These are phyloP conservation scores for Chrysomallon squamiferum DNA, from an alignment of 1,140 invertebrate genomes.

Conservation along the genomic window DNA sequence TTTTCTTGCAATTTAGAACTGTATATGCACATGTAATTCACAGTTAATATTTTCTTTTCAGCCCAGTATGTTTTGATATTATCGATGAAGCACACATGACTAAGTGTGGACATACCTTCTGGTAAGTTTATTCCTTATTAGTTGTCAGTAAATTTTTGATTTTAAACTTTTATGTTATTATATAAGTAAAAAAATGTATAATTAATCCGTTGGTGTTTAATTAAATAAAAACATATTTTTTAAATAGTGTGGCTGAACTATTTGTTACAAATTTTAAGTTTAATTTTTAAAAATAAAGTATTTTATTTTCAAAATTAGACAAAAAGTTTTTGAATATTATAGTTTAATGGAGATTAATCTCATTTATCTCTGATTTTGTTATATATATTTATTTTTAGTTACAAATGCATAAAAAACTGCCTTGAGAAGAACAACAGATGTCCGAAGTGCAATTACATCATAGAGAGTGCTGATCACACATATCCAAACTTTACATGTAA, in stretches of 20 bases:
- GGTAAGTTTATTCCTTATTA: slow-evolving; percentile 70
- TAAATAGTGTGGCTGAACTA: neutral
- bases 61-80: slow-evolving; percentile 89
- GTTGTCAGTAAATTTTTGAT: no score
- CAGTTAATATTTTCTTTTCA: slow-evolving; percentile 58
- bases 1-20: no score
- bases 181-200: no score
- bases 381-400: no score
- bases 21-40: no score
- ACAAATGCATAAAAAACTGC: slow-evolving; percentile 78
- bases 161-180: no score
- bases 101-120: slow-evolving; percentile 93
- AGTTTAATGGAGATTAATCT: no score
- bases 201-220: neutral
- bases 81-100: slow-evolving; percentile 92
- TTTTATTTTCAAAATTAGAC: neutral
- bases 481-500: slow-evolving; percentile 83
- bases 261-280: neutral
- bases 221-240: neutral
- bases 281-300: neutral
- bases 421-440: slow-evolving; percentile 82
- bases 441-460: slow-evolving; percentile 82
- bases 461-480: slow-evolving; percentile 77
- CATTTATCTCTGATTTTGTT: no score
- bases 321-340: neutral